Evolutionary conservation across 2,797 vertebrate species (phyloP).

Genomic region (Urocyon cinereoargenteus): DNA sequence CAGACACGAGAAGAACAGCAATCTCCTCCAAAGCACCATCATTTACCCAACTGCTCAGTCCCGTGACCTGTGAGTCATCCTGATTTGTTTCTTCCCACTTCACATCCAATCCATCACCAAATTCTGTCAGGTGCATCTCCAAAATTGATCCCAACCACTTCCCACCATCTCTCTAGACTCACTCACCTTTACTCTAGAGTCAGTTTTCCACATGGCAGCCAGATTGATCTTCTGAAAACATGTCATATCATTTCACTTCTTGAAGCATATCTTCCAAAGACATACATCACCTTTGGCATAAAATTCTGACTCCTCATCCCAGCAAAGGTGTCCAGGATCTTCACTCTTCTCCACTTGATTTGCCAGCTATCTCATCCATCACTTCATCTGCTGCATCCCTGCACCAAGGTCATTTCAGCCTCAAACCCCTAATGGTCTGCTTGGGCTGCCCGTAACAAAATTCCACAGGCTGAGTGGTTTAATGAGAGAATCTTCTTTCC

Average conservation of each 20-base stretch:
- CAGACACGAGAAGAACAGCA: background rate
- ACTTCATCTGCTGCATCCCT: background rate
- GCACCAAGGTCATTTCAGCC: background rate
- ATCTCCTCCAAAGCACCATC: background rate
- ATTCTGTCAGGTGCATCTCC: background rate
- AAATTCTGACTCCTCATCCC: background rate
- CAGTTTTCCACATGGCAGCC: background rate
- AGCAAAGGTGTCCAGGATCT: background rate
- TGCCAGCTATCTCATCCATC: background rate
- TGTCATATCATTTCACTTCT: background rate
- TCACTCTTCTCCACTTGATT: background rate
- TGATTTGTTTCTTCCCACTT: background rate
- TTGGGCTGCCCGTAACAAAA: background rate
- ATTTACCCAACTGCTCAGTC: background rate
- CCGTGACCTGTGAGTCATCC: conserved; percentile 15
- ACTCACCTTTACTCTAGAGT: background rate
- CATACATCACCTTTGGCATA: background rate
- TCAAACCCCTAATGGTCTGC: background rate
- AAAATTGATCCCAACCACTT: background rate
- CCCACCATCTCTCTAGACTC: rapidly evolving
- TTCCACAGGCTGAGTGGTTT: background rate
- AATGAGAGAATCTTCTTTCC: background rate
- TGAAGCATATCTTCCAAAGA: background rate
- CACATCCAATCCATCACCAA: background rate
- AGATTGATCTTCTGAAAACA: background rate